Evolutionary conservation across 2,113 vertebrate genomes (phyloP).

Genomic region (Varanus komodoensis): DNA sequence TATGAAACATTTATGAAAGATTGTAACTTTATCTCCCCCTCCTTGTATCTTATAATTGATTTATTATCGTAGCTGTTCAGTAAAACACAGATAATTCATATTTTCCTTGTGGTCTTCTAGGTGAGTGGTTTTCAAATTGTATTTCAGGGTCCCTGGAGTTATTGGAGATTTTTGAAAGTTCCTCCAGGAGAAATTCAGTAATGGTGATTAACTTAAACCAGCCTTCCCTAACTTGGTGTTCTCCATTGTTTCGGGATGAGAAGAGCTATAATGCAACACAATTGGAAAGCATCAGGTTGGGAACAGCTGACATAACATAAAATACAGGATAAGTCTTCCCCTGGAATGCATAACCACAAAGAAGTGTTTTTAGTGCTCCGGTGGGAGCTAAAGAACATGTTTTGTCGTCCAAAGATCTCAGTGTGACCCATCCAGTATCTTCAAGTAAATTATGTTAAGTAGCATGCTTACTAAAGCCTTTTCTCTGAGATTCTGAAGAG

Average conservation of each 20-base stretch:
- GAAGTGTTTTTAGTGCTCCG: neutral
- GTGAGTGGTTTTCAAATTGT: neutral
- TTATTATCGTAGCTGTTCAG: neutral
- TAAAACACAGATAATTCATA: conserved; percentile 21
- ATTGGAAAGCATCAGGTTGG: too few species aligned
- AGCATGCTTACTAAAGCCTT: too few species aligned
- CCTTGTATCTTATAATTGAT: conserved; percentile 20
- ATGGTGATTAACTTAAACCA: neutral
- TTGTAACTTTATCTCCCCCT: conserved; percentile 8
- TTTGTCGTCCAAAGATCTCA: neutral
- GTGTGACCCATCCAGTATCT: neutral
- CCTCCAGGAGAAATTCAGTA: neutral
- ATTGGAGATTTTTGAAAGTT: neutral
- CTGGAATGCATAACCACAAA: neutral
- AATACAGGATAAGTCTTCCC: neutral
- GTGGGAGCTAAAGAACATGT: neutral
- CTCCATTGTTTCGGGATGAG: too few species aligned
- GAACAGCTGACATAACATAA: neutral
- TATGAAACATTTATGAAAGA: conserved; percentile 24
- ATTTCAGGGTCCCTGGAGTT: neutral
- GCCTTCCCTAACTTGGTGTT: too few species aligned
- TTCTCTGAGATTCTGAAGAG: neutral
- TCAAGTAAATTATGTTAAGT: neutral
- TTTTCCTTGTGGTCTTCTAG: neutral
- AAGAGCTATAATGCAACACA: too few species aligned